Percentiles rank a stretch among this genome's conserved stretches.
phyloP scores from a whole-genome alignment of 2,888 invertebrate genomes.

The Thecocarcelia acutangulata region DNA sequence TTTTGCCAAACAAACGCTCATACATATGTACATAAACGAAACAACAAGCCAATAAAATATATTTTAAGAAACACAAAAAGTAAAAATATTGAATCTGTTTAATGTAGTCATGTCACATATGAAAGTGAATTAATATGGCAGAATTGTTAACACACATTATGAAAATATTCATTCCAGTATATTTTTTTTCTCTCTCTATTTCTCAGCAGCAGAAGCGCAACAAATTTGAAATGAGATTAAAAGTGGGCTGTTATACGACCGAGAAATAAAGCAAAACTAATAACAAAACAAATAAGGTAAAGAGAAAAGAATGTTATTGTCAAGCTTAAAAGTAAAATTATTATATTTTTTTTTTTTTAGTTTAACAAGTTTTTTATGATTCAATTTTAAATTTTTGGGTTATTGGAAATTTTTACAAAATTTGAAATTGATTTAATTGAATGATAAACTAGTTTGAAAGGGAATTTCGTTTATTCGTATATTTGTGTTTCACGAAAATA shows the following conservation, averaged over 20 bases:
- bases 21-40: background rate
- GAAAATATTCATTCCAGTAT: background rate
- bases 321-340: slow-evolving; percentile 68
- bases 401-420: slow-evolving; percentile 23
- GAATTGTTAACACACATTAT: slow-evolving; percentile 44
- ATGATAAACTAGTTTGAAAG: too few species aligned
- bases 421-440: background rate
- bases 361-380: slow-evolving; percentile 38
- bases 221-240: slow-evolving; percentile 64
- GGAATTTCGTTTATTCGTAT: too few species aligned
- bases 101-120: slow-evolving; percentile 65
- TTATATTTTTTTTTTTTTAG: too few species aligned
- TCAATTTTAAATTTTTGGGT: slow-evolving; percentile 18
- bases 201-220: slow-evolving; percentile 22
- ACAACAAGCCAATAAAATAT: background rate
- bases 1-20: background rate
- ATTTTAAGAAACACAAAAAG: slow-evolving; percentile 1
- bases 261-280: slow-evolving; percentile 38
- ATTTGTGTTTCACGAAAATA: too few species aligned
- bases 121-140: slow-evolving; percentile 66
- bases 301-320: slow-evolving; percentile 27
- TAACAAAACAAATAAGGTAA: slow-evolving; percentile 32
- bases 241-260: slow-evolving; percentile 62
- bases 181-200: slow-evolving; percentile 4
- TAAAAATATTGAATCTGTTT: slow-evolving; percentile 42